A percentile compares a stretch with the other conserved stretches of the same genome.
These are phyloP conservation scores for Thamnophis sirtalis DNA, from an alignment of 2,113 vertebrate species.

Conservation along the genomic window DNA sequence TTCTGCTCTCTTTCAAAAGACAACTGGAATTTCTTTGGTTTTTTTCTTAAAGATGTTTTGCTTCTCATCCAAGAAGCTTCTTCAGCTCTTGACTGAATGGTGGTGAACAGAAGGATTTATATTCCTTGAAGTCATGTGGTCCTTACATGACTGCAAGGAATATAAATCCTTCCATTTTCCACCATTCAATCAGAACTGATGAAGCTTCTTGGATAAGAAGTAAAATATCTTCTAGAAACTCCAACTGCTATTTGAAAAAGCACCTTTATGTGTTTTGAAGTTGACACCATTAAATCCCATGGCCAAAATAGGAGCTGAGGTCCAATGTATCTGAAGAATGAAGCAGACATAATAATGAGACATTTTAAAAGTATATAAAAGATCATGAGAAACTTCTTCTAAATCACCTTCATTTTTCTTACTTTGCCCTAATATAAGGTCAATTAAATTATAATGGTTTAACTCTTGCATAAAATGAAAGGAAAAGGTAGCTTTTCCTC, in stretches of 20 bases:
- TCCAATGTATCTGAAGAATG: not conserved
- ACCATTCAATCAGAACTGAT: not conserved
- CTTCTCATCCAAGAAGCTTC: not conserved
- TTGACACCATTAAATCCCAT: not conserved
- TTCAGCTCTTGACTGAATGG: not conserved
- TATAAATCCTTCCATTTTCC: not conserved
- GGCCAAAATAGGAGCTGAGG: not conserved
- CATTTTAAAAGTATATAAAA: not conserved
- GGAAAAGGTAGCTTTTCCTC: not conserved
- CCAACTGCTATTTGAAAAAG: not conserved
- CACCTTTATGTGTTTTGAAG: not conserved
- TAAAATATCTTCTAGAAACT: not conserved
- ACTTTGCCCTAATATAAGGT: not conserved
- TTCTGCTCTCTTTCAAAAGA: not conserved
- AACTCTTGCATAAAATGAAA: not conserved
- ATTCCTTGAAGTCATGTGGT: not conserved
- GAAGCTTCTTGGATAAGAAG: not conserved
- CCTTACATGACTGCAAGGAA: not conserved
- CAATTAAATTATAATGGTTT: not conserved
- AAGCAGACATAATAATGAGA: not conserved
- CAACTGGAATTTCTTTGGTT: not conserved
- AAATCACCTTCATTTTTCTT: not conserved
- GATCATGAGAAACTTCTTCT: not conserved
- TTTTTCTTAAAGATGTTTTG: not conserved
- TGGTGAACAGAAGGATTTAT: not conserved